Percentiles rank a stretch among this genome's conserved stretches.
Evolutionary conservation across 1,140 invertebrate genomes (phyloP).

Genomic region (Scaptomyza hsui): DNA sequence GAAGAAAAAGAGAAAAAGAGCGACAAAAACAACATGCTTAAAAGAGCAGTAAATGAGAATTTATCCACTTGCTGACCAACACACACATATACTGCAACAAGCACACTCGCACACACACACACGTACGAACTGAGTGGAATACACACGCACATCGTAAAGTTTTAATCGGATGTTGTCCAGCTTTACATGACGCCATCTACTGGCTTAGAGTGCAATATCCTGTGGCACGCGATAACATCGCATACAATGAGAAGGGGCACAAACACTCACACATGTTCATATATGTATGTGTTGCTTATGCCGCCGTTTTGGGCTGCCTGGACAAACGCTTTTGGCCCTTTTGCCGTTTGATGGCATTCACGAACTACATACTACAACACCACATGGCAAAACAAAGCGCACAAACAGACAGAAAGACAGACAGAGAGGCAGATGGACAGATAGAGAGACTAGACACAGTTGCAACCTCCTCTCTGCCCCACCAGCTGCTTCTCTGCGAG

Average conservation of each 20-base stretch:
- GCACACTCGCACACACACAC: slow-evolving; percentile 8
- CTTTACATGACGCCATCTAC: slow-evolving; percentile 80
- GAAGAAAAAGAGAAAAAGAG: slow-evolving; percentile 47
- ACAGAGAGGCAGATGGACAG: slow-evolving; percentile 11
- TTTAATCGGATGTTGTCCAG: slow-evolving; percentile 83
- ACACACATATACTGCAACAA: slow-evolving; percentile 6
- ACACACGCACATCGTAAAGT: slow-evolving; percentile 82
- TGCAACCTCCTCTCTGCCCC: slow-evolving; percentile 3
- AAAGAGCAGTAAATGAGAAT: slow-evolving; percentile 83
- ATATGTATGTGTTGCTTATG: slow-evolving; percentile 57
- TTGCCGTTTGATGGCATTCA: slow-evolving; percentile 75
- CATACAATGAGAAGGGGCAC: slow-evolving; percentile 38
- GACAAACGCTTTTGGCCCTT: slow-evolving; percentile 58
- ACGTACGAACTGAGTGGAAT: slow-evolving; percentile 34
- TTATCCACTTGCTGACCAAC: slow-evolving; percentile 80
- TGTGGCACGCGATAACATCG: slow-evolving; percentile 82
- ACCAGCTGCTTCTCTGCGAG: neutral
- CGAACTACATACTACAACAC: slow-evolving; percentile 21
- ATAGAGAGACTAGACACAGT: slow-evolving; percentile 47
- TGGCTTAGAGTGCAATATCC: slow-evolving; percentile 83
- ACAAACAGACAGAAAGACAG: slow-evolving; percentile 34
- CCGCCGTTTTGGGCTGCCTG: slow-evolving; percentile 44
- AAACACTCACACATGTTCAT: neutral
- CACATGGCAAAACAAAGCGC: slow-evolving; percentile 31
- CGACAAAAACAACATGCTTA: slow-evolving; percentile 78